Percentiles rank a stretch among this genome's conserved stretches.
Evolutionary conservation across 1,140 invertebrate species (phyloP).

Genomic region (Steinernema khuongi): DNA sequence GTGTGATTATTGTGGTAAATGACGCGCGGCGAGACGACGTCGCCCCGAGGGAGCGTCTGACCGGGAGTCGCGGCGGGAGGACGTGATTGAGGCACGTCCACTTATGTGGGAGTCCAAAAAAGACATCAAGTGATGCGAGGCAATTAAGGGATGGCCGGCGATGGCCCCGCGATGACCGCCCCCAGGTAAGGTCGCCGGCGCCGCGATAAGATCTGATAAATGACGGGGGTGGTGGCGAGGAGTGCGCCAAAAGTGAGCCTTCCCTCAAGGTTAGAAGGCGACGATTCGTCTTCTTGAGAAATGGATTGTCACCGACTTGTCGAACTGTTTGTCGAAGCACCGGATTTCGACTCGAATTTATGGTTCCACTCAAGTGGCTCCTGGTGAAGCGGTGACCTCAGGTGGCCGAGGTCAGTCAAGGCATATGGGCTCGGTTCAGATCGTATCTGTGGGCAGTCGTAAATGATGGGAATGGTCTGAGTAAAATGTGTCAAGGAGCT

Average conservation of each 20-base stretch:
- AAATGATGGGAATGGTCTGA: no score
- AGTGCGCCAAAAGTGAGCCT: conserved; percentile 5
- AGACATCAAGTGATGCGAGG: conserved; percentile 13
- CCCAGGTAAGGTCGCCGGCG: background rate
- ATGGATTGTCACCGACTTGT: background rate
- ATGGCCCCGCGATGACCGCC: conserved; percentile 11
- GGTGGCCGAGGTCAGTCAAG: no score
- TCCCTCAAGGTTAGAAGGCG: conserved; percentile 7
- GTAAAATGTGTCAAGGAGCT: no score
- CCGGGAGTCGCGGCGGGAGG: background rate
- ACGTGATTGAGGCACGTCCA: background rate
- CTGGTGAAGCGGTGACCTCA: background rate
- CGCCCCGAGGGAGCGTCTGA: background rate
- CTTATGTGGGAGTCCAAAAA: no score
- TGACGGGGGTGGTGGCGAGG: background rate
- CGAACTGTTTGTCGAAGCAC: background rate
- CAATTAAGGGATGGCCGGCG: conserved; percentile 7
- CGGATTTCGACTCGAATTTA: background rate
- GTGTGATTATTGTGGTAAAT: conserved; percentile 10
- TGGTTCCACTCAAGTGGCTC: background rate
- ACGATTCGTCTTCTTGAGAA: conserved; percentile 14
- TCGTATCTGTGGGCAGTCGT: no score
- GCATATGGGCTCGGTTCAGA: no score
- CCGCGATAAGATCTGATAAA: conserved; percentile 12
- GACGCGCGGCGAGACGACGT: conserved; percentile 10